These are phyloP conservation scores for Eristalinus aeneus DNA, from an alignment of 2,888 invertebrate species.

Conservation along the genomic window DNA sequence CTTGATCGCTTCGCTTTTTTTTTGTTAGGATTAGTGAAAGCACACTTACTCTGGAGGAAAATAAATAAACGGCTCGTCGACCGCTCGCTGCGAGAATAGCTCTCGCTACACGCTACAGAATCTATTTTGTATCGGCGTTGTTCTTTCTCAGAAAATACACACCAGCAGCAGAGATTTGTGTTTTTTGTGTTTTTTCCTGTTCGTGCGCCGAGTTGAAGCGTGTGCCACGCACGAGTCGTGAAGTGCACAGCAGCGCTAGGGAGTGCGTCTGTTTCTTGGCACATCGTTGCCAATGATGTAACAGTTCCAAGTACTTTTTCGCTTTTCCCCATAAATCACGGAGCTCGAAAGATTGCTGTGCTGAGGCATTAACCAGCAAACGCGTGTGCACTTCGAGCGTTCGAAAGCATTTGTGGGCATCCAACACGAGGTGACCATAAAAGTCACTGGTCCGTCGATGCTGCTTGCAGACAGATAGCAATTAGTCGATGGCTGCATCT, in stretches of 20 bases:
- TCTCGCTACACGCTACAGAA: constrained; percentile 10
- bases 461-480: not conserved
- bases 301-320: constrained; percentile 16
- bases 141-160: constrained; percentile 14
- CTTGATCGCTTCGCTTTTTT: not conserved
- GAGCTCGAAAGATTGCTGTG: not conserved
- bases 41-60: constrained; percentile 62
- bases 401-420: not conserved
- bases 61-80: constrained; percentile 54
- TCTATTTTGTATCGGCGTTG: constrained; percentile 19
- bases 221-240: constrained; percentile 53
- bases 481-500: not conserved
- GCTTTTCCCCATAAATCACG: constrained; percentile 10
- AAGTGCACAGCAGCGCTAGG: constrained; percentile 25
- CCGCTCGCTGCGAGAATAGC: constrained; percentile 17
- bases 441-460: not conserved
- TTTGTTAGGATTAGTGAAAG: constrained; percentile 65
- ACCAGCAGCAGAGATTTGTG: constrained; percentile 26
- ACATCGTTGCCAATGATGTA: constrained; percentile 55
- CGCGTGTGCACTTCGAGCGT: not conserved
- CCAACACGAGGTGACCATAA: not conserved
- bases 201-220: constrained; percentile 27
- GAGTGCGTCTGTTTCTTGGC: constrained; percentile 55
- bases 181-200: constrained; percentile 26
- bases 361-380: not conserved